Evolutionary conservation across 2,888 invertebrate genomes (phyloP).

Genomic region (Synergus japonicus): DNA sequence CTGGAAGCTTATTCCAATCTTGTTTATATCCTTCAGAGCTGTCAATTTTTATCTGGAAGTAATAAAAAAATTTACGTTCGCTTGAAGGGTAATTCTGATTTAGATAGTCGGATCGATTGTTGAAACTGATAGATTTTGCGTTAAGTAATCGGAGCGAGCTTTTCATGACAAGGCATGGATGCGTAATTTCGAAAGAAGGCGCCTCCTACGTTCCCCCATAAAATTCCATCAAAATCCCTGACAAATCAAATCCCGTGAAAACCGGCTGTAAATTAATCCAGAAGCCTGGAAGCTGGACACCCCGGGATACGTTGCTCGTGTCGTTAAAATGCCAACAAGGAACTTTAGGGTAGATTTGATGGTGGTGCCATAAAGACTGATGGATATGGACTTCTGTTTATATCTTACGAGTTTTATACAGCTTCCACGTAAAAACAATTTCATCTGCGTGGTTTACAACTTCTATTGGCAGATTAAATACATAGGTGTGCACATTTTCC

Average conservation of each 20-base stretch:
- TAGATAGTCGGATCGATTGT: constrained; percentile 2
- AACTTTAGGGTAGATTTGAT: constrained; percentile 61
- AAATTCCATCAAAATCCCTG: constrained; percentile 63
- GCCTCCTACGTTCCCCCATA: constrained; percentile 48
- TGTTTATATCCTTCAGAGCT: not conserved
- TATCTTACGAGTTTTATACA: constrained; percentile 34
- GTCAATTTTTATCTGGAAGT: constrained; percentile 12
- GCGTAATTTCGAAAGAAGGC: constrained; percentile 1
- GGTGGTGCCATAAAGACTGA: constrained; percentile 52
- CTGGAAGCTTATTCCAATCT: not conserved
- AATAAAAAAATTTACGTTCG: constrained; percentile 17
- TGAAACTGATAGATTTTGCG: constrained; percentile 4
- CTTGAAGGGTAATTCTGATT: constrained; percentile 5
- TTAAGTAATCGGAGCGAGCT: constrained; percentile 7
- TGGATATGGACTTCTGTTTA: constrained; percentile 41
- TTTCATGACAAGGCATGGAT: not conserved
- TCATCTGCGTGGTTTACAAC: constrained; percentile 10
- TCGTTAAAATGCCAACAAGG: constrained; percentile 60
- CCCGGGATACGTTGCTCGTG: constrained; percentile 37
- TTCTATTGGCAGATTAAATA: constrained; percentile 32
- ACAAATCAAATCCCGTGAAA: constrained; percentile 61
- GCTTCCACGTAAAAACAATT: not conserved
- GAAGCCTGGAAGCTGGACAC: constrained; percentile 38
- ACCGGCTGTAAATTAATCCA: constrained; percentile 64
- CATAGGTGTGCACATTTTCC: not conserved